Base-by-base conservation (phyloP, 2,888 invertebrate species). In the Quadroppia sp. region DNA sequence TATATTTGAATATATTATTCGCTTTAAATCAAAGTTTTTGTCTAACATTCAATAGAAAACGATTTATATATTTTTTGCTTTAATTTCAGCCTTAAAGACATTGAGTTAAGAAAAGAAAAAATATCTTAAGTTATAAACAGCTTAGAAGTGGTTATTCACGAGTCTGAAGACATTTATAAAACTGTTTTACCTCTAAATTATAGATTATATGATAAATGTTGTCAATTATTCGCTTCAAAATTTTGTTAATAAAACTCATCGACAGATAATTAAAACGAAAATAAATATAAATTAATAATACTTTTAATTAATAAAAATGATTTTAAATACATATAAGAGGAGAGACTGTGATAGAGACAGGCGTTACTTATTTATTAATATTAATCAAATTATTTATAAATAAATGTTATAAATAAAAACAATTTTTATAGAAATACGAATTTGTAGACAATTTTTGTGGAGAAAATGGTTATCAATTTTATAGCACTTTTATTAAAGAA, bases 231-330 rank as follows among this genome's bases (percentile, higher is more conserved):
- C 20, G 20, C 50, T n/a, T 20, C n/a, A 50, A 20, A 50, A 3
- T 20, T 50, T 20, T 50, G 20, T n/a, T 50, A n/a, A 20, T 4
- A 20, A 50, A 50, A 50, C 50, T 50, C n/a, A 50, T 50, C 20
- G 20, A 50, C 50, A 20, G 7, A 20, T 45, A 45, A 45, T 11
- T 17, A 13, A 45, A 45, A 45, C 2, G 15, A 45, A 45, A 45
- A 50, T n/a, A 50, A 50, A 50, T n/a, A 6, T 20, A 50, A 50
- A 50, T n/a, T 20, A n/a, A 50, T n/a, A 50, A n/a, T 50, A n/a
- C n/a, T n/a, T n/a, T n/a, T n/a, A 50, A 50, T 50, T 50, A 20
- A 50, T 50, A n/a, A 50, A 50, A 50, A n/a, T 50, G n/a, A 17
- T n/a, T 20, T 20, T 1, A 53, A 53, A 53, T 9, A 53, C 53